Evolutionary conservation across 2,113 vertebrate genomes (phyloP).

Genomic region (Ophthalmotilapia sp.): DNA sequence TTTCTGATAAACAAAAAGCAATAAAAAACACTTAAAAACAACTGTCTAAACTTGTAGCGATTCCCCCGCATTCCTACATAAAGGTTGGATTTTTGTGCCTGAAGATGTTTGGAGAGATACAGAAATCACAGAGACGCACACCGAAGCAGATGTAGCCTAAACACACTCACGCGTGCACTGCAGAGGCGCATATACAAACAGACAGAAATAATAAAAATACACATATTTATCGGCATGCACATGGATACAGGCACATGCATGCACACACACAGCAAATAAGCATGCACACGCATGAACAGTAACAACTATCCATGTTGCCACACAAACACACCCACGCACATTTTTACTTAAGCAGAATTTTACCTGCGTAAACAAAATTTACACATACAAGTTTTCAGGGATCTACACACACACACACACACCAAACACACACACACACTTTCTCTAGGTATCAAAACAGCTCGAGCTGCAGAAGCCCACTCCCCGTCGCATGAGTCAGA

Average conservation of each 20-base stretch:
- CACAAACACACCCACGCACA: conserved; percentile 29
- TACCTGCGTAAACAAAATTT: background rate
- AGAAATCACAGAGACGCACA: background rate
- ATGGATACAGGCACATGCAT: background rate
- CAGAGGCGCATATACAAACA: background rate
- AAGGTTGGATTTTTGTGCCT: conserved; percentile 10
- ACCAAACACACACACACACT: background rate
- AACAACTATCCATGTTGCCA: conserved; percentile 16
- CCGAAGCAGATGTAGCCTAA: background rate
- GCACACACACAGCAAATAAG: background rate
- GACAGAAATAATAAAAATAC: background rate
- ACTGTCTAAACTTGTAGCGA: conserved; percentile 6
- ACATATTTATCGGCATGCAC: background rate
- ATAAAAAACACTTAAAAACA: background rate
- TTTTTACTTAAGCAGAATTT: conserved; percentile 15
- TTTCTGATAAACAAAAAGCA: background rate
- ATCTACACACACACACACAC: background rate
- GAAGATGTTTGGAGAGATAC: background rate
- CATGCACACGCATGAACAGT: background rate
- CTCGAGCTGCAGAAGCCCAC: conserved; percentile 23
- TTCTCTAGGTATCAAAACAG: conserved; percentile 28
- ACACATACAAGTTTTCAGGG: background rate
- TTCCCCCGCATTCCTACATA: background rate
- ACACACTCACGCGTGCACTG: background rate
- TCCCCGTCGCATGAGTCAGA: conserved; percentile 53